Evolutionary conservation across 2,113 vertebrate genomes (phyloP).

Genomic region (Pachypanchax playfairii): DNA sequence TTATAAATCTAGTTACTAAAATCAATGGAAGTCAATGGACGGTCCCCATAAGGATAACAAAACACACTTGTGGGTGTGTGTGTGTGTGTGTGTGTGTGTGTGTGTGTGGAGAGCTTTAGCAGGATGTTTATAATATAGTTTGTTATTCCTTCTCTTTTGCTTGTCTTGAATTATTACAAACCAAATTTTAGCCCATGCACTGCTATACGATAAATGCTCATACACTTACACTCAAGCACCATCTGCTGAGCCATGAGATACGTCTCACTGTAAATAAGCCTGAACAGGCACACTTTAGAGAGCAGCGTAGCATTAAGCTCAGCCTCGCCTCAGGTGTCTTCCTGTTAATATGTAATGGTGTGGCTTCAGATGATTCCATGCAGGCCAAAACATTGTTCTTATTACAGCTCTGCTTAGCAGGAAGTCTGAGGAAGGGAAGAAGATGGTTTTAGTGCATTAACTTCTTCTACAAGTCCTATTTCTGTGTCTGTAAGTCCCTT

Average conservation of each 20-base stretch:
- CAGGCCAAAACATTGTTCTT: conserved; percentile 33
- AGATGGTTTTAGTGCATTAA: conserved; percentile 43
- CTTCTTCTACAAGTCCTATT: conserved; percentile 45
- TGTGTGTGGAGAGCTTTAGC: no score
- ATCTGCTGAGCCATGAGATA: conserved; percentile 29
- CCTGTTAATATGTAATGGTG: conserved; percentile 32
- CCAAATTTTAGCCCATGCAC: conserved; percentile 6
- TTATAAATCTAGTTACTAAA: no score
- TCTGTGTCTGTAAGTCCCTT: conserved; percentile 44
- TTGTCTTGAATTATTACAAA: conserved; percentile 12
- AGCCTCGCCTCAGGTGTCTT: conserved; percentile 43
- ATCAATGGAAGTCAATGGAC: no score
- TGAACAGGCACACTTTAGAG: conserved; percentile 12
- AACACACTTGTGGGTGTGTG: no score
- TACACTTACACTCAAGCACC: conserved; percentile 13
- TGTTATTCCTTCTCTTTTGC: conserved; percentile 3
- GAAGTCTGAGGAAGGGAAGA: conserved; percentile 5
- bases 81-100: no score
- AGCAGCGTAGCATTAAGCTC: conserved; percentile 36
- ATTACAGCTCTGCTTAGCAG: conserved; percentile 27
- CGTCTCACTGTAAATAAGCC: conserved; percentile 34
- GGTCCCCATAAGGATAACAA: no score
- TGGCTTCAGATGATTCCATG: conserved; percentile 36
- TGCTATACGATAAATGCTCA: not conserved
- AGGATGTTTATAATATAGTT: no score